These are phyloP conservation scores for Linyphia triangularis DNA, from an alignment of 2,888 invertebrate genomes.

Conservation along the genomic window DNA sequence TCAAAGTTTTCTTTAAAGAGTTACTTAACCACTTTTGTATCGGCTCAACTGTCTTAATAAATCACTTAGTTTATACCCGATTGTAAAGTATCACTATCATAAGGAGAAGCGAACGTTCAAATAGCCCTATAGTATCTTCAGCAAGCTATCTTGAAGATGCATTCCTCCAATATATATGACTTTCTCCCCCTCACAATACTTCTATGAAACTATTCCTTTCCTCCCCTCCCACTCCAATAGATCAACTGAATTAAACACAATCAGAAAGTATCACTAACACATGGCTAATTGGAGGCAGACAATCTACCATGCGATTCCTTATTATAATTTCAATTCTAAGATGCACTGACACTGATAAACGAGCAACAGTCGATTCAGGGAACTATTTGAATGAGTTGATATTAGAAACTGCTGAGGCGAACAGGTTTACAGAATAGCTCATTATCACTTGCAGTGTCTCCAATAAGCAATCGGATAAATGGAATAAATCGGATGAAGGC, in stretches of 20 bases:
- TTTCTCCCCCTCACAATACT: too few relatives aligned
- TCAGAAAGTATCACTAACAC: slow-evolving; percentile 33
- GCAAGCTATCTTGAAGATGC: too few relatives aligned
- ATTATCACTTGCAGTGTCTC: slow-evolving; percentile 1
- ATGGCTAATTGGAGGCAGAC: slow-evolving; percentile 31
- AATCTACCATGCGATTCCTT: slow-evolving; percentile 13
- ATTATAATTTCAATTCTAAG: slow-evolving; percentile 29
- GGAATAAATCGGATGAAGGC: slow-evolving; percentile 32
- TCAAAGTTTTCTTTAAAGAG: too few relatives aligned
- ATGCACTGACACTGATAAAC: slow-evolving; percentile 37
- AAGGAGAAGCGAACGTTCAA: too few relatives aligned
- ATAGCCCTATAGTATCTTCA: too few relatives aligned
- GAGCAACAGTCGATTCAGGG: slow-evolving; percentile 38
- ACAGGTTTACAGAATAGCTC: slow-evolving; percentile 32
- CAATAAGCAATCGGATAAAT: slow-evolving; percentile 33
- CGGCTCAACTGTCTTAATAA: too few relatives aligned
- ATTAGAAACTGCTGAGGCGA: slow-evolving; percentile 51
- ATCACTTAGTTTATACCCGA: too few relatives aligned
- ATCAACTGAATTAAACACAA: slow-evolving; percentile 39
- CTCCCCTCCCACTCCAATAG: too few relatives aligned
- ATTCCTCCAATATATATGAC: too few relatives aligned
- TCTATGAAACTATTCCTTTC: too few relatives aligned
- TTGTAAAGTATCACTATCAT: too few relatives aligned
- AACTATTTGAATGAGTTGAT: slow-evolving; percentile 51
- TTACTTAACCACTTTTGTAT: too few relatives aligned